Percentiles rank a stretch among this genome's conserved stretches.
These are phyloP conservation scores for Pithys albifrons DNA, from an alignment of 2,113 vertebrate species.

Conservation along the genomic window DNA sequence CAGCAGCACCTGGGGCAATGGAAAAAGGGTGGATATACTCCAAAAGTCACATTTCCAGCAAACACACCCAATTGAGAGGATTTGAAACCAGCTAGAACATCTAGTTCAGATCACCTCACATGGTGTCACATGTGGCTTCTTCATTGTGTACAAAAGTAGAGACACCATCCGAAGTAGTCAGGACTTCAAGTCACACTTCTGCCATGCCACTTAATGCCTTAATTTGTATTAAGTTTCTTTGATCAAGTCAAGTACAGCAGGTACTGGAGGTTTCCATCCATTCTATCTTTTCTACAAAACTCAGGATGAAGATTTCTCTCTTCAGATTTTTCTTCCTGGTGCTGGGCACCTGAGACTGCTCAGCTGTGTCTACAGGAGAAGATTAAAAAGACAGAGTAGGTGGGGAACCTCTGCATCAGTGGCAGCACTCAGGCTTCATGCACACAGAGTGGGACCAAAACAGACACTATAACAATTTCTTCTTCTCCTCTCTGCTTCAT, in stretches of 20 bases:
- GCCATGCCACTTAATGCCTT: neutral
- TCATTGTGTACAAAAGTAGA: neutral
- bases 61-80: conserved; percentile 30
- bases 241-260: neutral
- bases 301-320: neutral
- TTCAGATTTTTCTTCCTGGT: neutral
- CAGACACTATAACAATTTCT: neutral
- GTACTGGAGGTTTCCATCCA: neutral
- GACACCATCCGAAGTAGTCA: neutral
- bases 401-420: neutral
- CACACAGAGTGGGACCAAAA: neutral
- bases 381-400: neutral
- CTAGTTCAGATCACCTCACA: conserved; percentile 41
- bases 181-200: neutral
- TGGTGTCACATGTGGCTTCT: neutral
- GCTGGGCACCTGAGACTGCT: neutral
- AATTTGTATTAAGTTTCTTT: neutral
- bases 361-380: neutral
- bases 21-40: neutral
- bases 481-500: neutral
- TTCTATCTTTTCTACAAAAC: neutral
- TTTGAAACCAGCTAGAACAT: neutral
- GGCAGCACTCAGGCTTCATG: neutral
- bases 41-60: conserved; percentile 43
- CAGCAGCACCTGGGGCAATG: neutral